Evolutionary conservation across 2,888 invertebrate genomes (phyloP).

Genomic region (Leptodirus hochenwartii): DNA sequence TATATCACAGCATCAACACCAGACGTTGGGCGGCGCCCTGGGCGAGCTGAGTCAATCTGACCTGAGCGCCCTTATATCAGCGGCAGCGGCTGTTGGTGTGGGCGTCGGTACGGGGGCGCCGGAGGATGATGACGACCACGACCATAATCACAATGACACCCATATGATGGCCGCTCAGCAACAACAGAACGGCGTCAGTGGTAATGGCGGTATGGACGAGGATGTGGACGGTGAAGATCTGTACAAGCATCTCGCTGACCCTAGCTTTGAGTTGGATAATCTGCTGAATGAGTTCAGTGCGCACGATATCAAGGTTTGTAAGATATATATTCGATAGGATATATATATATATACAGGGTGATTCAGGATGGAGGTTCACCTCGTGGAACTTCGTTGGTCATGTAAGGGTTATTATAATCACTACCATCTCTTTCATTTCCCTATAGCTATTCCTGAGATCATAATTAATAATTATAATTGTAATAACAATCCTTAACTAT

Average conservation of each 20-base stretch:
- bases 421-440: too few relatives aligned
- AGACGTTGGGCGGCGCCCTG: constrained; percentile 27
- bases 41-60: constrained; percentile 58
- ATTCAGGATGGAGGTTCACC: too few relatives aligned
- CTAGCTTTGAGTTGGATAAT: constrained; percentile 73
- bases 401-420: too few relatives aligned
- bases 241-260: constrained; percentile 65
- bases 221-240: constrained; percentile 52
- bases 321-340: constrained; percentile 1
- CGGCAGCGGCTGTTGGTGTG: background rate
- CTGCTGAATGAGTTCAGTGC: constrained; percentile 58
- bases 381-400: too few relatives aligned
- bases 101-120: background rate
- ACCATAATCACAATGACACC: background rate
- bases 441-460: too few relatives aligned
- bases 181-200: background rate
- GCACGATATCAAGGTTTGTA: constrained; percentile 48
- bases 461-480: too few relatives aligned
- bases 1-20: constrained; percentile 31
- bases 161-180: background rate
- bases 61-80: constrained; percentile 42
- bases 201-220: constrained; percentile 6
- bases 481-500: too few relatives aligned
- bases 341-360: background rate
- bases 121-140: background rate